Conservation (phyloP, 2,888 invertebrate genomes). For the Drosophila flavopinicola region DNA sequence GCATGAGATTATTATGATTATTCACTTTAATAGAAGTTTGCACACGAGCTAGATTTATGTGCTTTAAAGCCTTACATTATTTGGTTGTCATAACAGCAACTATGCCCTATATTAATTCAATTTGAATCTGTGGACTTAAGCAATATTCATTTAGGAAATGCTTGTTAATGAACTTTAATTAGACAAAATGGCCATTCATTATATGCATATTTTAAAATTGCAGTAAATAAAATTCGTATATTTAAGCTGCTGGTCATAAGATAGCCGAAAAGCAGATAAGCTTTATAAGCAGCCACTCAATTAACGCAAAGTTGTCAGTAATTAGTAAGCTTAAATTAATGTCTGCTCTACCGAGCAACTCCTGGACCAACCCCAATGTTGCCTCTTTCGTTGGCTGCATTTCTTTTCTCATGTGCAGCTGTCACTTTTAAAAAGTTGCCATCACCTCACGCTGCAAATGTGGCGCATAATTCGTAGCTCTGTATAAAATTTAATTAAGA, state of each 20-base stretch:
- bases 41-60: conserved; percentile 26
- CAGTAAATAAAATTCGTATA: not conserved
- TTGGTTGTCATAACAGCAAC: conserved; percentile 2
- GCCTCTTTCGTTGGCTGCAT: conserved; percentile 18
- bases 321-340: conserved; percentile 65
- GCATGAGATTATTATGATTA: conserved; percentile 56
- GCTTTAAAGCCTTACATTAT: conserved; percentile 34
- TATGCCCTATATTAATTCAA: conserved; percentile 8
- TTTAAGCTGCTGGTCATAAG: not conserved
- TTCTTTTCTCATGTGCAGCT: conserved; percentile 64
- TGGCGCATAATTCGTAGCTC: conserved; percentile 60
- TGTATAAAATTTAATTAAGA: conserved; percentile 76
- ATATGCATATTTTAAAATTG: not conserved
- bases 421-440: conserved; percentile 73
- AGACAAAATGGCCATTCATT: conserved; percentile 2
- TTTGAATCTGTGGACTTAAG: not conserved
- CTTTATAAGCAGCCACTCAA: conserved; percentile 51
- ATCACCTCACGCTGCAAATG: conserved; percentile 49
- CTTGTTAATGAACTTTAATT: conserved; percentile 10
- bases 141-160: not conserved
- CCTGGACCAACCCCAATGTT: not conserved
- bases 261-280: conserved; percentile 11
- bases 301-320: conserved; percentile 53
- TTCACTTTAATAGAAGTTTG: conserved; percentile 49
- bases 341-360: conserved; percentile 1